Conservation (phyloP, 2,888 invertebrate genomes). For the Pseudococcus longispinus region DNA sequence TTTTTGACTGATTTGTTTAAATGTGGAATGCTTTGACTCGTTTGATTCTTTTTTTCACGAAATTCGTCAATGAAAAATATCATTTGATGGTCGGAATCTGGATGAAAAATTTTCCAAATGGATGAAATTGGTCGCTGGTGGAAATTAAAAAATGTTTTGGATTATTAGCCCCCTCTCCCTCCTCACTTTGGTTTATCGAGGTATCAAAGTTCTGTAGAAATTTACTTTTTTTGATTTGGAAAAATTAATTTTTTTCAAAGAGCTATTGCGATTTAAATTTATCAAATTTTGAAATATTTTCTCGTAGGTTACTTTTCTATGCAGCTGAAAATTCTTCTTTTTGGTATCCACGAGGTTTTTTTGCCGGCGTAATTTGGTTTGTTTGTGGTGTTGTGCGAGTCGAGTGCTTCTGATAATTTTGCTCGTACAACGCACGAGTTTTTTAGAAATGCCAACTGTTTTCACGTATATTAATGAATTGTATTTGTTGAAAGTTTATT, state of each 20-base stretch:
- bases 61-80: too few relatives aligned
- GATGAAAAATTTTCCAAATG: too few relatives aligned
- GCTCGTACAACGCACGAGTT: conserved; percentile 28
- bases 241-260: background rate
- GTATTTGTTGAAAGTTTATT: conserved; percentile 41
- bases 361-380: background rate
- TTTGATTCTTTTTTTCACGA: too few relatives aligned
- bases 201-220: too few relatives aligned
- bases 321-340: background rate
- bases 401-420: conserved; percentile 2
- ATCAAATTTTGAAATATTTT: background rate
- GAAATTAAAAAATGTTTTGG: background rate
- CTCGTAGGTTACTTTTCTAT: background rate
- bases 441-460: conserved; percentile 37
- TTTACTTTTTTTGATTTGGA: background rate
- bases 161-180: background rate
- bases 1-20: background rate
- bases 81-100: too few relatives aligned
- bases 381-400: conserved; percentile 21
- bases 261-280: background rate
- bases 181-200: background rate
- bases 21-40: too few relatives aligned
- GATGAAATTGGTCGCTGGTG: background rate
- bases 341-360: background rate
- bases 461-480: conserved; percentile 28